These are phyloP conservation scores for Itoplectis maculator DNA, from an alignment of 2,888 invertebrate species.

Conservation along the genomic window DNA sequence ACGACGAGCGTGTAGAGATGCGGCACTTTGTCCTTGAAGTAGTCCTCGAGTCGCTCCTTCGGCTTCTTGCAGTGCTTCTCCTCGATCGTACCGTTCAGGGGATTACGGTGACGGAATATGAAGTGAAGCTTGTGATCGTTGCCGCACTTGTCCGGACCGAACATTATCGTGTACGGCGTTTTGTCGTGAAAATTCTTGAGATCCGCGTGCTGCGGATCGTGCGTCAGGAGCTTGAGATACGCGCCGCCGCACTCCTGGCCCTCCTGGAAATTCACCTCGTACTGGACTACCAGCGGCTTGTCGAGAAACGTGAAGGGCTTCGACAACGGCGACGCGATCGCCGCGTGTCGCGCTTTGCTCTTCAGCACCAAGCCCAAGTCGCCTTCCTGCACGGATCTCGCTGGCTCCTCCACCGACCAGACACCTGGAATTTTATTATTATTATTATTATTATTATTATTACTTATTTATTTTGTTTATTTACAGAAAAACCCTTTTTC, in stretches of 20 bases:
- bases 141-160: slow-evolving; percentile 99
- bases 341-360: slow-evolving; percentile 98
- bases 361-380: slow-evolving; percentile 96
- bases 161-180: slow-evolving; percentile 99
- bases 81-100: slow-evolving; percentile 93
- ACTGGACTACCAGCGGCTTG: slow-evolving; percentile 95
- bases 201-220: slow-evolving; percentile 89
- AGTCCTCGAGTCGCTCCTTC: slow-evolving; percentile 92
- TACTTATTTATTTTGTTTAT: background rate
- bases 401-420: slow-evolving; percentile 91
- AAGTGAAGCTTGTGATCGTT: slow-evolving; percentile 95
- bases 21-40: slow-evolving; percentile 96
- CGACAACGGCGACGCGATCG: slow-evolving; percentile 92
- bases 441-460: no score
- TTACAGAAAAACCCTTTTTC: no score
- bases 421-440: slow-evolving; percentile 83
- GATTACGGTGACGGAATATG: slow-evolving; percentile 98
- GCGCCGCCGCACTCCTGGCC: slow-evolving; percentile 99
- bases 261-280: slow-evolving; percentile 96
- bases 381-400: slow-evolving; percentile 91
- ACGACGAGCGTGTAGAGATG: slow-evolving; percentile 94
- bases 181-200: slow-evolving; percentile 96
- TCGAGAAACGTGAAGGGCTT: slow-evolving; percentile 93
- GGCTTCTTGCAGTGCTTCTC: slow-evolving; percentile 99
- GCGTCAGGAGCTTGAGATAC: slow-evolving; percentile 96